These are phyloP conservation scores for Ophion ellenae DNA, from an alignment of 2,888 invertebrate genomes.

Conservation along the genomic window DNA sequence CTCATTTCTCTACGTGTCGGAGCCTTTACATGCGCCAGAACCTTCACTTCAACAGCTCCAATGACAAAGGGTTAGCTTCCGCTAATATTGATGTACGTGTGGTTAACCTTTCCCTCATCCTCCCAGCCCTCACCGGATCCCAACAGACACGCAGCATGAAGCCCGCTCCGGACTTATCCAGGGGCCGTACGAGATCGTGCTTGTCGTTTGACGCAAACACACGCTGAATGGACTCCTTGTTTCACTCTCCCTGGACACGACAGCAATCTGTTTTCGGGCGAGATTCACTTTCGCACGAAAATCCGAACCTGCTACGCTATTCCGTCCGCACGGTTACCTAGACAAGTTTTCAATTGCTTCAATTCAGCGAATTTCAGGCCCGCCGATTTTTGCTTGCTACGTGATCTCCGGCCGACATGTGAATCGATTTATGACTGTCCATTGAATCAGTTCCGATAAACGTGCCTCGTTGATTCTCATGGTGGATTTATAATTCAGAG, in stretches of 20 bases:
- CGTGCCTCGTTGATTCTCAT: background rate
- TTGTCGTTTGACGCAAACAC: constrained; percentile 41
- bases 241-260: constrained; percentile 31
- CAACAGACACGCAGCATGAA: constrained; percentile 41
- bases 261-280: constrained; percentile 45
- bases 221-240: constrained; percentile 16
- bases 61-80: constrained; percentile 63
- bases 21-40: constrained; percentile 38
- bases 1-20: constrained; percentile 19
- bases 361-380: too few relatives aligned
- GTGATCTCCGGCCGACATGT: too few relatives aligned
- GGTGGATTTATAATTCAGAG: background rate
- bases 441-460: too few relatives aligned
- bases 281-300: constrained; percentile 29
- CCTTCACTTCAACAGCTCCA: constrained; percentile 53
- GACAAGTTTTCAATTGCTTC: background rate
- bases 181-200: constrained; percentile 19
- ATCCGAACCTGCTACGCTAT: background rate
- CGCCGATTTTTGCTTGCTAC: too few relatives aligned
- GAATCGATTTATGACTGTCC: too few relatives aligned
- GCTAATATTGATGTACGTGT: constrained; percentile 70
- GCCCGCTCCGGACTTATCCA: constrained; percentile 43
- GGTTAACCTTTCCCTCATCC: constrained; percentile 55
- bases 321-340: background rate
- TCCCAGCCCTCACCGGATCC: constrained; percentile 52